Base-by-base conservation (phyloP, 2,113 vertebrate genomes). In the Mirounga angustirostris region DNA sequence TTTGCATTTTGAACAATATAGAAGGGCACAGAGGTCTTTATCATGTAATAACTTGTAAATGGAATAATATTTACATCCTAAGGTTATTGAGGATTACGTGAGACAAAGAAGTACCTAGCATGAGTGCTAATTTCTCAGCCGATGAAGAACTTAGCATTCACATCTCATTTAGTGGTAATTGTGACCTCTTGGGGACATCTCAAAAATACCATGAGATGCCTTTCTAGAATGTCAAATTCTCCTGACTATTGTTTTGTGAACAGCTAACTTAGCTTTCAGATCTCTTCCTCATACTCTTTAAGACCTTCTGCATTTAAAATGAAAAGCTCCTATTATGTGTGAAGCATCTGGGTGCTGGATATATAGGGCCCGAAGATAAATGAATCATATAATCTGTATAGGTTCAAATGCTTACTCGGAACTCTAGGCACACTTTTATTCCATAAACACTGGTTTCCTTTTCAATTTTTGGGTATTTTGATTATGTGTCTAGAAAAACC, bases 381-480 rank as follows among this genome's bases (percentile, higher is more conserved):
- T 40, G 50, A 74, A 88, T 74, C 56, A 69, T 5, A 71, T 2
- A 85, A 11, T 61, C 19, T 69, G 9, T 30, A 52, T 4, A 89
- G 24, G 13, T 80, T 91, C 78, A 74, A 79, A 86, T 92, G 56
- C 82, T 89, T 82, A 52, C n/a, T 84, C 2, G 2, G 84, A 95
- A 43, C n/a, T 79, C 22, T 69, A 54, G 50, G 54, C 7, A 91
- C 4, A 84, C 28, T 89, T 92, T 85, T 89, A 43, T 69, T 69
- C 40, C 43, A 74, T 61, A 58, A 78, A 91, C 26, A 71, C 14
- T 16, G 2, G 65, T 76, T 95, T 79, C 54, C 22, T 36, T 91
- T 94, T 92, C 13, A 95, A 1, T 63, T 78, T 76, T 87, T 92
- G 24, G 24, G 28, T 94, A 54, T 65, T 95, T 86, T 94, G 73